A percentile compares a stretch with the other conserved stretches of the same genome.
These are phyloP conservation scores for Cinara cedri DNA, from an alignment of 2,888 invertebrate species.

Conservation along the genomic window DNA sequence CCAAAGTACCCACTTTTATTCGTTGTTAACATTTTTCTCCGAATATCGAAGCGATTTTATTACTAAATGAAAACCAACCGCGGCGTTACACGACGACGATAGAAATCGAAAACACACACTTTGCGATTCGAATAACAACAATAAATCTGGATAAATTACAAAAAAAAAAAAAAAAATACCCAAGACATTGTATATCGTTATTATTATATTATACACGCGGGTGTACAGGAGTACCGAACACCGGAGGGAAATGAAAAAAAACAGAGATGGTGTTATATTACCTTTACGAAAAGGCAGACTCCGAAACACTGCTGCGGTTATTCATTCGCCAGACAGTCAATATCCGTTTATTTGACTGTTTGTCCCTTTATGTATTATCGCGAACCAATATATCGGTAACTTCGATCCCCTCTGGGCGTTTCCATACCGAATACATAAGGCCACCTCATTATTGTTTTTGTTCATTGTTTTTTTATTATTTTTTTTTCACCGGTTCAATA, in stretches of 20 bases:
- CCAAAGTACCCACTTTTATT: background rate
- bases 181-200: background rate
- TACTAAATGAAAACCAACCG: background rate
- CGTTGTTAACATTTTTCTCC: background rate
- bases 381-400: slow-evolving; percentile 46
- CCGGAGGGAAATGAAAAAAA: slow-evolving; percentile 2
- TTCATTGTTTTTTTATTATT: slow-evolving; percentile 49
- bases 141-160: slow-evolving; percentile 9
- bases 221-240: no score
- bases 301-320: slow-evolving; percentile 32
- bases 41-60: background rate
- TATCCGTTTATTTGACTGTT: slow-evolving; percentile 48
- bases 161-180: no score
- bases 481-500: slow-evolving; percentile 17
- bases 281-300: slow-evolving; percentile 43
- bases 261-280: slow-evolving; percentile 37
- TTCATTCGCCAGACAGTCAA: slow-evolving; percentile 47
- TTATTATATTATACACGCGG: no score
- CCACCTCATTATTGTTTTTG: slow-evolving; percentile 36
- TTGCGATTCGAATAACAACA: slow-evolving; percentile 15
- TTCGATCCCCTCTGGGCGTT: slow-evolving; percentile 50
- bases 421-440: slow-evolving; percentile 20
- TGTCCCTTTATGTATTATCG: slow-evolving; percentile 24
- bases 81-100: background rate
- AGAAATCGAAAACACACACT: background rate